Evolutionary conservation across 1,140 invertebrate genomes (phyloP).

Genomic region (Cotesia vestalis): DNA sequence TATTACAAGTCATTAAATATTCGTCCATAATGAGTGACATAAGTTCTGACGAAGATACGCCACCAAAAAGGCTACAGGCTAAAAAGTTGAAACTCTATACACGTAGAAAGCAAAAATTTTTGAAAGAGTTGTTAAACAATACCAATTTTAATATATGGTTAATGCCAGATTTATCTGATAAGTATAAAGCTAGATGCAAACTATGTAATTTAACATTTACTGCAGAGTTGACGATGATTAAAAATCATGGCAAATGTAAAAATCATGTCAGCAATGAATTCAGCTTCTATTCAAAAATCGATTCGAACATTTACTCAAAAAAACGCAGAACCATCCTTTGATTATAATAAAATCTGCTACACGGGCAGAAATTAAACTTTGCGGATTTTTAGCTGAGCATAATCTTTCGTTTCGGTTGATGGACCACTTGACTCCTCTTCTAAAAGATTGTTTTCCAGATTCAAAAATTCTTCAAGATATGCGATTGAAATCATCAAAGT

Average conservation of each 20-base stretch:
- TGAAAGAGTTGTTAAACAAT: not conserved
- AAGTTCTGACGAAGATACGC: conserved; percentile 8
- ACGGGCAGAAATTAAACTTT: conserved; percentile 29
- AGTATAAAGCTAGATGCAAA: conserved; percentile 11
- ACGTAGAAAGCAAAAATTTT: conserved; percentile 9
- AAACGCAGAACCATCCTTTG: not conserved
- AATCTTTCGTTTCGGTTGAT: conserved; percentile 24
- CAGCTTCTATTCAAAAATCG: not conserved
- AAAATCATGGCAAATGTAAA: not conserved
- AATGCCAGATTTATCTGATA: conserved; percentile 7
- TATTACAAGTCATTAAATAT: not conserved
- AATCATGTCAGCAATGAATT: conserved; percentile 2
- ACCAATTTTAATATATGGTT: conserved; percentile 12
- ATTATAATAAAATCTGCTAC: conserved; percentile 7
- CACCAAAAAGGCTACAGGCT: not conserved
- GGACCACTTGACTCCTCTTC: conserved; percentile 17
- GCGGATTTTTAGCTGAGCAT: conserved; percentile 30
- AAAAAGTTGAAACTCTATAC: not conserved
- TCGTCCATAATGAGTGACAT: not conserved
- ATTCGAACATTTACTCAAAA: conserved; percentile 9
- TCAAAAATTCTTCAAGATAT: conserved; percentile 33
- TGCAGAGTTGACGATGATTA: conserved; percentile 6
- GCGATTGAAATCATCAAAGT: conserved; percentile 30
- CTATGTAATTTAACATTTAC: conserved; percentile 4
- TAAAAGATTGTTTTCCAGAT: conserved; percentile 31